phyloP scores from a whole-genome alignment of 2,113 vertebrate species.

The Cyanoliseus patagonus region DNA sequence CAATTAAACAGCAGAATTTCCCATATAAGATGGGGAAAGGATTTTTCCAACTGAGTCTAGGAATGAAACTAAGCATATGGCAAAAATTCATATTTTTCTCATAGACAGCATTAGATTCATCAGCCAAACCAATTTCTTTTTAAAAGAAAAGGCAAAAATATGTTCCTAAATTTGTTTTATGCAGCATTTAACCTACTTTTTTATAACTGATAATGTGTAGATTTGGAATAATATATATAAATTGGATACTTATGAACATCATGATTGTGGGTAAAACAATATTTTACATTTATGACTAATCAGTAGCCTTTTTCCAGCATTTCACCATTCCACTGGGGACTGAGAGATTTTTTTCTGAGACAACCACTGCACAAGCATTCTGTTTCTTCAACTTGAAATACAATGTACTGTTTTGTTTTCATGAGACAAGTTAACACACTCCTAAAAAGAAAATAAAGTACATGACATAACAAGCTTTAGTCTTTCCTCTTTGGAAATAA shows the following conservation, averaged over 20 bases:
- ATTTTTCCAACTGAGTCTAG: neutral
- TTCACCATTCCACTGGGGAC: neutral
- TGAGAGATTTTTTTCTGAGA: conserved; percentile 9
- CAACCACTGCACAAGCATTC: neutral
- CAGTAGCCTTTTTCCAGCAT: neutral
- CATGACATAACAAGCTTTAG: neutral
- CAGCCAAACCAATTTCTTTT: neutral
- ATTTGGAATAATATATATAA: neutral
- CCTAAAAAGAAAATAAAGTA: conserved; percentile 38
- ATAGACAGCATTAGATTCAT: neutral
- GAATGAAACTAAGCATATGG: neutral
- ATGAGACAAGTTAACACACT: neutral
- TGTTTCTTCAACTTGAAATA: conserved; percentile 17
- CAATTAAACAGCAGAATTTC: neutral
- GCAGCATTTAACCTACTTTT: neutral
- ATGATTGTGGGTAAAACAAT: neutral
- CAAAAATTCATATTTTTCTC: neutral
- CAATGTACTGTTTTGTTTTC: conserved; percentile 1
- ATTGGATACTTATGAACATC: neutral
- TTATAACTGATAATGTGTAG: neutral
- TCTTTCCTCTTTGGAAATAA: conserved; percentile 35
- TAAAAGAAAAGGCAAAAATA: neutral
- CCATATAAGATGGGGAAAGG: neutral
- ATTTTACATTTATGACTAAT: neutral
- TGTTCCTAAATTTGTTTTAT: neutral